These are phyloP conservation scores for Mnemiopsis leidyi DNA, from an alignment of 37 sponge, comb jelly and placozoan genomes.

Conservation along the genomic window DNA sequence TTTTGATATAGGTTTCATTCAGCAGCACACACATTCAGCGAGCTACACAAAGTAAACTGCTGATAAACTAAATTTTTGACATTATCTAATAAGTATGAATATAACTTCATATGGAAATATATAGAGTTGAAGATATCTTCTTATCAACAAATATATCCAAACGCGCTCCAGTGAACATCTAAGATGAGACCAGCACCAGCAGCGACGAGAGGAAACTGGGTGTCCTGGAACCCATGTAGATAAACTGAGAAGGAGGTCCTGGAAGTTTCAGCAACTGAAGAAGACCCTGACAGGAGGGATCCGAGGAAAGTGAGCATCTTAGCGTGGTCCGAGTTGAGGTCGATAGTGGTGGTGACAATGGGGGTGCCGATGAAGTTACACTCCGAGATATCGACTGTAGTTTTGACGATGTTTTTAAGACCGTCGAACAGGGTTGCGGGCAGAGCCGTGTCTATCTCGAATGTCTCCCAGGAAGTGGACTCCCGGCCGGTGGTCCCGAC, in stretches of 20 bases:
- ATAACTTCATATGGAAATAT: no score
- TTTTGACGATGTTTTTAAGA: neutral
- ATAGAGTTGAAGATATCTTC: no score
- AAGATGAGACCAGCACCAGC: neutral
- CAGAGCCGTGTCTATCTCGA: neutral
- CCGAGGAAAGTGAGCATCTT: neutral
- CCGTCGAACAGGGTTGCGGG: neutral
- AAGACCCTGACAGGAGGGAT: neutral
- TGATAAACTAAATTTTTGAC: no score
- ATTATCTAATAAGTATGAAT: no score
- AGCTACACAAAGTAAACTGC: no score
- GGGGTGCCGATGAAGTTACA: neutral
- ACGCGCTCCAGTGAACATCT: neutral
- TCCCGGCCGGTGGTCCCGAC: neutral
- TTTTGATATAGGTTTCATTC: no score
- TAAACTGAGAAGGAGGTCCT: neutral
- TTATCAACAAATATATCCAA: neutral
- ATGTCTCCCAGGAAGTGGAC: neutral
- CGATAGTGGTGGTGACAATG: neutral
- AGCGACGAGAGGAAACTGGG: neutral
- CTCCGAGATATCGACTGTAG: neutral
- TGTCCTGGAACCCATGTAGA: neutral
- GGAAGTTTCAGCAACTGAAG: neutral
- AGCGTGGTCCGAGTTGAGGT: neutral
- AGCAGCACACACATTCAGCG: no score